Evolutionary conservation across 2,113 vertebrate species (phyloP).

Genomic region (Prunella fulvescens): DNA sequence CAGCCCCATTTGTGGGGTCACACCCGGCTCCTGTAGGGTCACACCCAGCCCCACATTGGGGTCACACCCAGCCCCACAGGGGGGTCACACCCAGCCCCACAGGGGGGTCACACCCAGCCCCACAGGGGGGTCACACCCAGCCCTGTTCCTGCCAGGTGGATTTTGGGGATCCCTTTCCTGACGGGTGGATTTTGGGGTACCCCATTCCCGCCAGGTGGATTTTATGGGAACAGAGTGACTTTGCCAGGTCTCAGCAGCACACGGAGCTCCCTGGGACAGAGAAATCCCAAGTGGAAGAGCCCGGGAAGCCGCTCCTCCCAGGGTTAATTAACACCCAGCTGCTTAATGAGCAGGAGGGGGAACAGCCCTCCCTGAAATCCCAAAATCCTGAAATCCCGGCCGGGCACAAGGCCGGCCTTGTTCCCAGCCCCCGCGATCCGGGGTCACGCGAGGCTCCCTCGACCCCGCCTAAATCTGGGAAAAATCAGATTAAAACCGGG

Average conservation of each 20-base stretch:
- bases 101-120: rapidly evolving
- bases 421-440: background rate
- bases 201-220: background rate
- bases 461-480: background rate
- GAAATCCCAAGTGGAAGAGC: background rate
- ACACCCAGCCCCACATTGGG: rapidly evolving
- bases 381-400: background rate
- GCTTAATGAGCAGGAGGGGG: background rate
- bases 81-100: background rate
- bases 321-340: background rate
- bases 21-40: no score
- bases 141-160: background rate
- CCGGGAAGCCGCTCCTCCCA: background rate
- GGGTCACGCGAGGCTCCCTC: background rate
- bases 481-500: background rate
- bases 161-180: background rate
- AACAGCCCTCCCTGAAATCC: background rate
- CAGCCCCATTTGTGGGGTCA: no score
- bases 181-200: background rate
- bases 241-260: background rate
- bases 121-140: rapidly evolving
- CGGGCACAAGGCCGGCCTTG: background rate
- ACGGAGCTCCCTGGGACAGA: background rate
- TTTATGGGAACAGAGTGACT: background rate
- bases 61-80: background rate